Percentiles rank a stretch among this genome's conserved stretches.
phyloP scores from a whole-genome alignment of 30 jellyfish, hydroid and myxozoan genomes.

The Aurelia aurita region DNA sequence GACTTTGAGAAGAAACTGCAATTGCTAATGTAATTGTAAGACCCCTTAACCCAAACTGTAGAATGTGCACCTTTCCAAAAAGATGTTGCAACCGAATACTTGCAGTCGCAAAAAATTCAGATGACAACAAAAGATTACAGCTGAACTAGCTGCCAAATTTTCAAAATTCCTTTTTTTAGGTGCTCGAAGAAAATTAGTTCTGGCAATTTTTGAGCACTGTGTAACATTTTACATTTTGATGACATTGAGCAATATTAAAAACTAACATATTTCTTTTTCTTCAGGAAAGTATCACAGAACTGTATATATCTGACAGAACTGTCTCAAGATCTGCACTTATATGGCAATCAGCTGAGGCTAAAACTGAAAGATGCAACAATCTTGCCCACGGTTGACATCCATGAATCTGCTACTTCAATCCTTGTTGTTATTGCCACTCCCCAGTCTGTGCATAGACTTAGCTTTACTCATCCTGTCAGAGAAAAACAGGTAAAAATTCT shows the following conservation, averaged over 20 bases:
- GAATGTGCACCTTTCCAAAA: too few relatives aligned
- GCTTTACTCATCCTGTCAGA: slow-evolving; percentile 75
- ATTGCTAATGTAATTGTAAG: too few relatives aligned
- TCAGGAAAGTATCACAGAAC: slow-evolving; percentile 81
- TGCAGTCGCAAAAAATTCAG: too few relatives aligned
- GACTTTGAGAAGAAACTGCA: too few relatives aligned
- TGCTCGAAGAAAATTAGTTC: too few relatives aligned
- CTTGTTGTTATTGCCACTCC: slow-evolving; percentile 71
- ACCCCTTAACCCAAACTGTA: too few relatives aligned
- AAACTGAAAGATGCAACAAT: slow-evolving; percentile 36
- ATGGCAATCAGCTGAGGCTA: slow-evolving; percentile 63
- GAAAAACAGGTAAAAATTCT: slow-evolving; percentile 60
- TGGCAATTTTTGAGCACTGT: not conserved
- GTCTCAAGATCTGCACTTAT: slow-evolving; percentile 72
- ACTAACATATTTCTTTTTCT: not conserved
- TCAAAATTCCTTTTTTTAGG: too few relatives aligned
- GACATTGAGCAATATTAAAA: not conserved
- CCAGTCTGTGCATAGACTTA: slow-evolving; percentile 61
- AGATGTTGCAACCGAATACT: too few relatives aligned
- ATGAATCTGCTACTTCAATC: slow-evolving; percentile 54
- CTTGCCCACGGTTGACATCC: slow-evolving; percentile 74
- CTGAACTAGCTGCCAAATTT: too few relatives aligned
- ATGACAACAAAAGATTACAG: too few relatives aligned
- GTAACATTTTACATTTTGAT: not conserved
- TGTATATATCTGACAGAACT: slow-evolving; percentile 65